These are phyloP conservation scores for Gandaritis pyraliata DNA, from an alignment of 2,888 invertebrate genomes.

Conservation along the genomic window DNA sequence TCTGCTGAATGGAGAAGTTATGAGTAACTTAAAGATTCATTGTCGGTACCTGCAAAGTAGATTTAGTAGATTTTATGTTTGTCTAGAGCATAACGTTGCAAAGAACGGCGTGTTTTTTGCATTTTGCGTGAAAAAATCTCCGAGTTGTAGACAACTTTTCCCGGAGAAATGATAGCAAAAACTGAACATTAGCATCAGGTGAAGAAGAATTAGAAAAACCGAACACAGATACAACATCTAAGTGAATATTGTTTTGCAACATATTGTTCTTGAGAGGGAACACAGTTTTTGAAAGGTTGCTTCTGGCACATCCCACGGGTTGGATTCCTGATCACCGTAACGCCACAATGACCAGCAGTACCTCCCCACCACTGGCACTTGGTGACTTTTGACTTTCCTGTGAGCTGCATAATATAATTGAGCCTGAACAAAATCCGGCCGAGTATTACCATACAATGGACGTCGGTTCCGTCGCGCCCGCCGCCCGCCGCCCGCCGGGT, in stretches of 20 bases:
- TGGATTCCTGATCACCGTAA: conserved; percentile 55
- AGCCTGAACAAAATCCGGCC: conserved; percentile 82
- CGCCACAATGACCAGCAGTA: conserved; percentile 63
- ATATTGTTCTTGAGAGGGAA: not conserved
- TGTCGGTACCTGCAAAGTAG: not conserved
- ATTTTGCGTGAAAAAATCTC: not conserved
- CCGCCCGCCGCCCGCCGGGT: conserved; percentile 81
- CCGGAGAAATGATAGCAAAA: not conserved
- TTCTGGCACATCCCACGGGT: conserved; percentile 34
- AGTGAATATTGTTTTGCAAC: not conserved
- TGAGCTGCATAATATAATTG: conserved; percentile 84
- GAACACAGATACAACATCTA: not conserved
- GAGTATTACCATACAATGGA: conserved; percentile 83
- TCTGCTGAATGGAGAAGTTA: conserved; percentile 14
- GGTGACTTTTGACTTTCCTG: conserved; percentile 83
- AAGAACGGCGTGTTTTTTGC: not conserved
- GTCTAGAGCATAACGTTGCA: no score
- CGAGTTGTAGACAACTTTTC: not conserved
- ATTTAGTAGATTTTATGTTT: no score
- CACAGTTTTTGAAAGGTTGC: not conserved
- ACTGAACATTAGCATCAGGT: not conserved
- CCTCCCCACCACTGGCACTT: conserved; percentile 21
- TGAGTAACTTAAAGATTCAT: not conserved
- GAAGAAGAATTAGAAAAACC: not conserved
- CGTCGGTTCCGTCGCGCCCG: conserved; percentile 79